phyloP scores from a whole-genome alignment of 1,140 invertebrate species.

The Eriocheir sinensis region DNA sequence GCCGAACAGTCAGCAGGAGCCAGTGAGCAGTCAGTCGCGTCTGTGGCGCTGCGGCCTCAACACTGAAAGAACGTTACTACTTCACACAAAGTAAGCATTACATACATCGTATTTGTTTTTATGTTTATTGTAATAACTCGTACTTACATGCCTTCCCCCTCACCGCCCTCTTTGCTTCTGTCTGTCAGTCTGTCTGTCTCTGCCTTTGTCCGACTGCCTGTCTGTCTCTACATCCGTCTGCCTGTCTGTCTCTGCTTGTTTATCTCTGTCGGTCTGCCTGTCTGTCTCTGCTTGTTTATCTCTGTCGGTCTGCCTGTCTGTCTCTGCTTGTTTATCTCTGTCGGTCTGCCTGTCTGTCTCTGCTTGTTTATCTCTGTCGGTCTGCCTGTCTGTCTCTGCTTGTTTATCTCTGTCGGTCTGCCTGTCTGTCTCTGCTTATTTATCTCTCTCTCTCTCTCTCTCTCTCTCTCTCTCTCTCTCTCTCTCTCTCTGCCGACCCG shows the following conservation, averaged over 20 bases:
- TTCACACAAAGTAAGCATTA: slow-evolving; percentile 16
- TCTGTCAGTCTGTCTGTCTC: background rate
- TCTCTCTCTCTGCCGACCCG: too few species aligned
- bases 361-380: too few species aligned
- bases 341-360: background rate
- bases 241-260: too few species aligned
- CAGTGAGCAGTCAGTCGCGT: slow-evolving; percentile 27
- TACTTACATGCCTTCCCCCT: background rate
- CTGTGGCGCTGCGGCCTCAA: background rate
- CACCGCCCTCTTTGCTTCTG: too few species aligned
- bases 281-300: background rate
- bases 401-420: too few species aligned
- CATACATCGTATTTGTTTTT: slow-evolving; percentile 55
- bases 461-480: too few species aligned
- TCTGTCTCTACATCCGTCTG: background rate
- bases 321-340: background rate
- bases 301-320: background rate
- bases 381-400: too few species aligned
- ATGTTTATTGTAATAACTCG: background rate
- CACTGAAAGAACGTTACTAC: background rate
- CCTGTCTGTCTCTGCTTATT: too few species aligned
- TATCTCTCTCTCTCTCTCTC: too few species aligned
- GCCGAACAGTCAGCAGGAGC: slow-evolving; percentile 20
- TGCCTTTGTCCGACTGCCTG: background rate
- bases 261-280: background rate